Base-by-base conservation (phyloP, 2,888 invertebrate species). In the Unio delphinus region DNA sequence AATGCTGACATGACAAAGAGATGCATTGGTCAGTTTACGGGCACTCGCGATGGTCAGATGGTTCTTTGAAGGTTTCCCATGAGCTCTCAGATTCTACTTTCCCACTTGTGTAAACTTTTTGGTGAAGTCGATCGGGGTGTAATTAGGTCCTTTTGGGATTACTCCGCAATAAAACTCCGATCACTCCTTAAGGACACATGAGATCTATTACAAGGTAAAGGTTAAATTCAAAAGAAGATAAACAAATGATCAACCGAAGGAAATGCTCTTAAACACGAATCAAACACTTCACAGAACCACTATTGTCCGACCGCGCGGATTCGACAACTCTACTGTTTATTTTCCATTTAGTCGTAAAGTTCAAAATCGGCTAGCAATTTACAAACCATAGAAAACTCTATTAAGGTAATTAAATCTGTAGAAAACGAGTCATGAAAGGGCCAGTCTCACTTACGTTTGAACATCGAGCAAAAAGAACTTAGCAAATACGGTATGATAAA, bases 191-290 rank as follows among this genome's bases (percentile, higher is more conserved):
- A 57, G 61, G 23, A 28, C 28, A 55, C 58, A 66, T 26, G 45
- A 61, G 45, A 66, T 60, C 34, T 55, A 59, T 60, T 54, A 59
- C 55, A 30, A 59, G 54, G 54, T 58, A 65, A 63, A 55, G 57
- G 65, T 66, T 60, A 55, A 55, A 62, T 67, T 76, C 74, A 74
- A 76, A 76, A 73, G 65, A 76, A 73, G 56, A 74, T 74, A 74
- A 74, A 74, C 66, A 74, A 62, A 55, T 61, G 63, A 70, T 72
- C 74, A 72, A 57, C 70, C 64, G 61, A 59, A 61, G 61, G 54
- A 66, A 67, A 64, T 68, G 61, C 64, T 61, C 70, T 76, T 74
- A 74, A 76, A 74, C 76, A 76, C 72, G 76, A 68, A 68, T 76
- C 72, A 76, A 69, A 69, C 54, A 63, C 68, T 72, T 67, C 67